phyloP scores from a whole-genome alignment of 2,888 invertebrate species.

The Dolichomitus sp. region DNA sequence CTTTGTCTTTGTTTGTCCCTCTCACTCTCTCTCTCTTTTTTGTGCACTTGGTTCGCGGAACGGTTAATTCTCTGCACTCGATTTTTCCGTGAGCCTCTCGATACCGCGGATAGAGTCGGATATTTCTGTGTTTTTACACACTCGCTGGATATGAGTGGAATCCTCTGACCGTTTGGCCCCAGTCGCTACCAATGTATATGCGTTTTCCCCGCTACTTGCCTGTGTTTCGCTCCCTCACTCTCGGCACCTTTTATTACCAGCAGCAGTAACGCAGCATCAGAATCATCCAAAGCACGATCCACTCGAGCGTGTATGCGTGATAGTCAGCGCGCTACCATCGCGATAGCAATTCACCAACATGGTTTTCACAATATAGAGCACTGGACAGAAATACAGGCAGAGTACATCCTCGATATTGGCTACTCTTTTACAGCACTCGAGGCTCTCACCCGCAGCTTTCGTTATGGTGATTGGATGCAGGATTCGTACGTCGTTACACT shows the following conservation, averaged over 20 bases:
- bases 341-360: conserved; percentile 27
- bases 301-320: conserved; percentile 51
- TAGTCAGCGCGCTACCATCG: conserved; percentile 7
- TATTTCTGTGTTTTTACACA: conserved; percentile 47
- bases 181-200: neutral
- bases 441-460: neutral
- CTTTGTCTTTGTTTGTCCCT: conserved; percentile 1
- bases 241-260: conserved; percentile 40
- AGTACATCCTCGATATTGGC: neutral
- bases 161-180: conserved; percentile 16
- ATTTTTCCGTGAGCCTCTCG: conserved; percentile 25
- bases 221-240: neutral
- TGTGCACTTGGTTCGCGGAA: conserved; percentile 14
- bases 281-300: conserved; percentile 40
- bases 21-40: conserved; percentile 31
- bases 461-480: neutral
- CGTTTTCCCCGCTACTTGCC: neutral
- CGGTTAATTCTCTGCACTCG: conserved; percentile 30
- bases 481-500: neutral
- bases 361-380: neutral
- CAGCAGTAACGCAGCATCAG: conserved; percentile 14
- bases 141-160: conserved; percentile 15
- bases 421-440: neutral
- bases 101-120: conserved; percentile 44
- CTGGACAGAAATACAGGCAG: neutral